A percentile compares a stretch with the other conserved stretches of the same genome.
Evolutionary conservation across 2,797 vertebrate species (phyloP).

Genomic region (Uromys caudimaculatus): DNA sequence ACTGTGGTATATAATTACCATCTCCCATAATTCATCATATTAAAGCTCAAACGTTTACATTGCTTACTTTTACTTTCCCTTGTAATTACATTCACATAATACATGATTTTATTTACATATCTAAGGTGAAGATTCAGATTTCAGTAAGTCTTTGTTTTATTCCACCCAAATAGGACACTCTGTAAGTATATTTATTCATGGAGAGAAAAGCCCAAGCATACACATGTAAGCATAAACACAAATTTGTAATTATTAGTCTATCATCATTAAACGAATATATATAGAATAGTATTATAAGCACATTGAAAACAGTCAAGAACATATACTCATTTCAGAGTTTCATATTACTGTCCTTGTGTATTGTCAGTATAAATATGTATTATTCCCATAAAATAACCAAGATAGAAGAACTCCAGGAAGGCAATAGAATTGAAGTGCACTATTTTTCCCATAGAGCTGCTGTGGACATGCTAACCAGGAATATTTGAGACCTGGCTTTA

Average conservation of each 20-base stretch:
- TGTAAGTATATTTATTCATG: constrained; percentile 12
- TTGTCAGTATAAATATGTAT: background rate
- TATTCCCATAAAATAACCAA: background rate
- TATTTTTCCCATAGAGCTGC: background rate
- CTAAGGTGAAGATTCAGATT: constrained; percentile 54
- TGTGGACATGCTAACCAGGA: background rate
- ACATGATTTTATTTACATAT: constrained; percentile 60
- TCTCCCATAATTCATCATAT: constrained; percentile 23
- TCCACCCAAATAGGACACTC: background rate
- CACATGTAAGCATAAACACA: background rate
- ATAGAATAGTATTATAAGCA: background rate
- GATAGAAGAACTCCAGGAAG: background rate
- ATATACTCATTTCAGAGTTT: background rate
- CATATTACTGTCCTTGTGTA: background rate
- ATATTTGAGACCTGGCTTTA: background rate
- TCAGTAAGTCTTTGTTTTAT: background rate
- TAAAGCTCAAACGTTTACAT: background rate
- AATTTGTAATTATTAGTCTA: background rate
- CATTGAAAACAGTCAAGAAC: constrained; percentile 10
- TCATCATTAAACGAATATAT: background rate
- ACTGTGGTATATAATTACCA: constrained; percentile 21
- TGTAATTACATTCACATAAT: constrained; percentile 57
- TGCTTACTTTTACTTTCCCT: constrained; percentile 53
- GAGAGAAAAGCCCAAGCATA: background rate
- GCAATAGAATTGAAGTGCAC: background rate